Conservation (phyloP, 2,113 vertebrate genomes). For the Upupa epops region DNA sequence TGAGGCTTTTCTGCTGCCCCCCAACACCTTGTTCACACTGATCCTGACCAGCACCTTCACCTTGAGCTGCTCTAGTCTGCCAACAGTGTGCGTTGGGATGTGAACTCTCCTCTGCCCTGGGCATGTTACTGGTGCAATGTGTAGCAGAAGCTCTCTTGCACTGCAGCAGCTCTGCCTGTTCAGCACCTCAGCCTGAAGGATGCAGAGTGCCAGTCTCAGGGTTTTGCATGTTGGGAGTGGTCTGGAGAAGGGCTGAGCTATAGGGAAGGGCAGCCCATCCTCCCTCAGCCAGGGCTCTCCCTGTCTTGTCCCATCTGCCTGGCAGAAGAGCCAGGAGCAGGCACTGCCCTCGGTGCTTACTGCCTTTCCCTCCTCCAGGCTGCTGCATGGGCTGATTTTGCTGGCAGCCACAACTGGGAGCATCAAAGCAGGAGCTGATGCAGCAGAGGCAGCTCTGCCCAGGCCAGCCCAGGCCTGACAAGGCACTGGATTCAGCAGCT, state of each 20-base stretch:
- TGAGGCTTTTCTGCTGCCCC: background rate
- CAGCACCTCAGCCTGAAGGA: background rate
- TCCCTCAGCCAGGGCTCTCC: background rate
- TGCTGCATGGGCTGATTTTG: background rate
- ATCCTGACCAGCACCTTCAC: background rate
- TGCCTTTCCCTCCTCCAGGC: background rate
- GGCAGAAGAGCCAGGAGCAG: background rate
- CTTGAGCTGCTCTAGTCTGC: background rate
- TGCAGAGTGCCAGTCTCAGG: background rate
- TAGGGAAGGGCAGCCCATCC: background rate
- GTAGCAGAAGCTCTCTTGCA: background rate
- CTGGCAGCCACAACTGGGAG: background rate
- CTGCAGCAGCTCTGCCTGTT: background rate
- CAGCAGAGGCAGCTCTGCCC: background rate
- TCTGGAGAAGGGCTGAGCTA: background rate
- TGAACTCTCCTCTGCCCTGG: background rate
- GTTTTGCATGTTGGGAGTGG: background rate
- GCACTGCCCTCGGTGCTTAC: fast-evolving
- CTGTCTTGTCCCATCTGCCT: fast-evolving
- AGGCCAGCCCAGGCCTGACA: slow-evolving; percentile 1
- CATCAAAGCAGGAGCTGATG: background rate
- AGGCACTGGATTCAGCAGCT: background rate
- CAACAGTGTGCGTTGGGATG: background rate
- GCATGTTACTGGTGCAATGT: background rate
- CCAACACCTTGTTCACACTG: background rate